Evolutionary conservation across 2,888 invertebrate species (phyloP), one percentile per base, ranked within the genome.

Genomic region (Neria commutata): DNA sequence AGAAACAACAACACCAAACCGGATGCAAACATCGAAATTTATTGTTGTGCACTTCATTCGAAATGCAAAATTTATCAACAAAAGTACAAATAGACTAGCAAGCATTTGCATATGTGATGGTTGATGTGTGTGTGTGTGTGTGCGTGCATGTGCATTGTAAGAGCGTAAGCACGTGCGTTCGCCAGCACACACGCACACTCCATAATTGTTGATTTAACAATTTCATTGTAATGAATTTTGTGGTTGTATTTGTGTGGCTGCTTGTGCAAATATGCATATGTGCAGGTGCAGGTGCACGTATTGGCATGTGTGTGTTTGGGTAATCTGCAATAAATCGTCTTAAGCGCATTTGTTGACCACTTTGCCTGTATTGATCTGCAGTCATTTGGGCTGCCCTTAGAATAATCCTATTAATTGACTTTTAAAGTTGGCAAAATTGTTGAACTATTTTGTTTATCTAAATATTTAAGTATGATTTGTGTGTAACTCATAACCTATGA

Each of bases 41-140:
- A 56, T 56, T 60, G 34, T 33, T 42, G n/a, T n/a, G n/a, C 48
- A 56, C 53, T 60, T 60, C 47, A 60, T 60, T 34, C 24, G 55
- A 60, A 52, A 56, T 53, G 60, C 53, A 56, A n/a, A 56, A 60
- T 56, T 47, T 61, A 61, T 61, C 58, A 66, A 55, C 61, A 63
- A 57, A 65, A 61, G 51, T 50, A 60, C 63, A 60, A 49, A 55
- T 50, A 54, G 63, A 53, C 48, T 26, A 23, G 26, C 50, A 57
- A 19, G 34, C 54, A 49, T 37, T 40, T 24, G 46, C 29, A 47
- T n/a, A 46, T 26, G 29, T n/a, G n/a, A n/a, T n/a, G n/a, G n/a
- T n/a, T n/a, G 4, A 10, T 47, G 47, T n/a, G 24, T 24, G n/a
- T 14, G 14, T 47, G 47, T 11, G 24, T 47, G 25, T 11, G 24